Evolutionary conservation across 2,113 vertebrate species (phyloP), one percentile per base, ranked within the genome.

Genomic region (Helogale parvula): DNA sequence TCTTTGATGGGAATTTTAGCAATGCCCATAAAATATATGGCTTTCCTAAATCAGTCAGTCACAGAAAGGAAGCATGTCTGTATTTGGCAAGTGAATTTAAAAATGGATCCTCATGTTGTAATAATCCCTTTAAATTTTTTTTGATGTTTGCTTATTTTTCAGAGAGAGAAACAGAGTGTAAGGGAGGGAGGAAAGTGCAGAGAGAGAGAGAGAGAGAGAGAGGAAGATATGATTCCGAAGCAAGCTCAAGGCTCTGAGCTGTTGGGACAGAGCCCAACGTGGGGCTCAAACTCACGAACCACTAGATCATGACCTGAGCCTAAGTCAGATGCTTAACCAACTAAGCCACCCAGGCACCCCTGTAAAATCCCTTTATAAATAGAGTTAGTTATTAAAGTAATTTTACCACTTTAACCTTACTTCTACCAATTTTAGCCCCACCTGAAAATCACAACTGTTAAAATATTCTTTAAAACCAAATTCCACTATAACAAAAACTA

Each of bases 31-130:
- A 96, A 97, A 95, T 84, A 96, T 81, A 92, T 81, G 84, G 74
- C 82, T 96, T 96, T 94, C 93, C 68, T 97, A 96, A 93, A 91
- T 88, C 87, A 96, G 41, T 92, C 74, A 77, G 94, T 90, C 89
- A 87, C 9, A n/a, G 92, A 93, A 87, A 89, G 19, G 35, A 92
- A 97, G 80, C 57, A 23, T 69, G 21, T 80, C 74, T 90, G 35
- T 79, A 96, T 93, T 93, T 96, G 35, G 77, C 66, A 84, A 86
- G 69, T 57, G 52, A 83, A 77, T 81, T 96, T 94, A 66, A 90
- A 97, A 84, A 76, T 88, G 35, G 15, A 85, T 90, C 94, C 15
- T 77, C 50, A 27, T 86, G 7, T 69, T 93, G 29, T 92, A 96
- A 91, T 80, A 97, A 87, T 79, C 25, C 31, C 35, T 88, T 60